phyloP scores from a whole-genome alignment of 1,140 invertebrate genomes.

The Thalassaphorura encarpata region DNA sequence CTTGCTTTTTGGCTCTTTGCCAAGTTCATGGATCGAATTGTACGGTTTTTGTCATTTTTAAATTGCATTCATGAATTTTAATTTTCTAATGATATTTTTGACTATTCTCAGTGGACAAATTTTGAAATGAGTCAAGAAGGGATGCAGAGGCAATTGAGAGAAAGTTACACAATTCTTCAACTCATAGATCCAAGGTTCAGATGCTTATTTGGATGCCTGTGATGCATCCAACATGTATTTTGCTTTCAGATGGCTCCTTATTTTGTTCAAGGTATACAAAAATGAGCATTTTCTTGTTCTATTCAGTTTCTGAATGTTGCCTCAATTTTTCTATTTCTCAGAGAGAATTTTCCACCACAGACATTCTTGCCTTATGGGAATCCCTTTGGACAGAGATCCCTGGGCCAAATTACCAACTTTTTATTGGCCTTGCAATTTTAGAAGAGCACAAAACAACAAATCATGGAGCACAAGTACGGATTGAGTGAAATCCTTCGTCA shows the following conservation, averaged over 20 bases:
- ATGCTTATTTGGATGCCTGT: conserved; percentile 73
- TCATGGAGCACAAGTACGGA: conserved; percentile 56
- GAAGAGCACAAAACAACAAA: conserved; percentile 47
- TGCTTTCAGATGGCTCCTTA: conserved; percentile 87
- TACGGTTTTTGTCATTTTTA: conserved; percentile 46
- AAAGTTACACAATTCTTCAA: conserved; percentile 67
- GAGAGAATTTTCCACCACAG: conserved; percentile 60
- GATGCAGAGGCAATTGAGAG: conserved; percentile 84
- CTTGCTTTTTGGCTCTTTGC: conserved; percentile 99
- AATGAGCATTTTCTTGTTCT: not conserved
- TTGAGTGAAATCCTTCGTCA: conserved; percentile 57
- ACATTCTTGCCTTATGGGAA: conserved; percentile 55
- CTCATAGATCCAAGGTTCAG: conserved; percentile 74
- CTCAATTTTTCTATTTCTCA: conserved; percentile 10
- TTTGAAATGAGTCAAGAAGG: conserved; percentile 96
- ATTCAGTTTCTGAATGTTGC: too few relatives aligned
- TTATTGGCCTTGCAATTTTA: conserved; percentile 51
- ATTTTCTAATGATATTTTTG: conserved; percentile 1
- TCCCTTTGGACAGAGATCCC: conserved; percentile 47
- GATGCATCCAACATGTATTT: conserved; percentile 98
- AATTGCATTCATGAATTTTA: conserved; percentile 7
- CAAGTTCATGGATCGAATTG: conserved; percentile 93
- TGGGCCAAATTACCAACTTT: conserved; percentile 44
- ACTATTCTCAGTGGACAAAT: conserved; percentile 60
- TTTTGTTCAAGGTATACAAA: conserved; percentile 55